Conservation (phyloP, 1,140 invertebrate species). For the Scaptodrosophila lebanonensis region DNA sequence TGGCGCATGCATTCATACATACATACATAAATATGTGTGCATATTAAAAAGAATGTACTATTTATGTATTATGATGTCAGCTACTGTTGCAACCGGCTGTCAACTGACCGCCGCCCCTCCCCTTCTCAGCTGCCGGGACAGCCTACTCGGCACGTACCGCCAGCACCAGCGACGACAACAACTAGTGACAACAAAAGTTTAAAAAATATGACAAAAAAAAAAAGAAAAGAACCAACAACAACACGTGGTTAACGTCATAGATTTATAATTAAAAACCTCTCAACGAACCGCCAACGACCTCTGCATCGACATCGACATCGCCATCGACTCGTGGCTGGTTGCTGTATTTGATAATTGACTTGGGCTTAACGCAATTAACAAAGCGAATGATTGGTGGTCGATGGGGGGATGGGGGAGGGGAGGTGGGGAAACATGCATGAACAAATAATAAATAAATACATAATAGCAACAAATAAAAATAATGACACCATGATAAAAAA, state of each 20-base stretch:
- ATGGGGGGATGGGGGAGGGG: too few relatives aligned
- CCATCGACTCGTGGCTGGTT: conserved; percentile 8
- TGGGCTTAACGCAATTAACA: conserved; percentile 61
- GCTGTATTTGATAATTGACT: conserved; percentile 56
- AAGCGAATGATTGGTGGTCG: conserved; percentile 22
- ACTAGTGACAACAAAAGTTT: too few relatives aligned
- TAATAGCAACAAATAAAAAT: neutral
- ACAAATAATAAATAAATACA: conserved; percentile 16
- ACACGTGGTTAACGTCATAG: conserved; percentile 42
- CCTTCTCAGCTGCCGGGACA: neutral
- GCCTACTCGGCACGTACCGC: conserved; percentile 9
- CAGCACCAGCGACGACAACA: conserved; percentile 19
- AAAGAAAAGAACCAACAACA: conserved; percentile 13
- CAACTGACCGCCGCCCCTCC: too few relatives aligned
- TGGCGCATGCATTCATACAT: too few relatives aligned
- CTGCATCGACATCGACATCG: conserved; percentile 7
- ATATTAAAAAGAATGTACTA: too few relatives aligned
- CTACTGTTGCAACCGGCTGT: conserved; percentile 23
- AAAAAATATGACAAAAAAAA: conserved; percentile 16
- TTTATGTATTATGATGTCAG: conserved; percentile 29
- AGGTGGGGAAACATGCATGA: conserved; percentile 22
- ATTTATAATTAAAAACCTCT: conserved; percentile 44
- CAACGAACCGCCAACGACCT: conserved; percentile 29
- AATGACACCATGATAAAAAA: conserved; percentile 1
- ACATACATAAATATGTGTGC: too few relatives aligned